Conservation (phyloP, 2,113 vertebrate species). For the Sinocyclocheilus maitianheensis region DNA sequence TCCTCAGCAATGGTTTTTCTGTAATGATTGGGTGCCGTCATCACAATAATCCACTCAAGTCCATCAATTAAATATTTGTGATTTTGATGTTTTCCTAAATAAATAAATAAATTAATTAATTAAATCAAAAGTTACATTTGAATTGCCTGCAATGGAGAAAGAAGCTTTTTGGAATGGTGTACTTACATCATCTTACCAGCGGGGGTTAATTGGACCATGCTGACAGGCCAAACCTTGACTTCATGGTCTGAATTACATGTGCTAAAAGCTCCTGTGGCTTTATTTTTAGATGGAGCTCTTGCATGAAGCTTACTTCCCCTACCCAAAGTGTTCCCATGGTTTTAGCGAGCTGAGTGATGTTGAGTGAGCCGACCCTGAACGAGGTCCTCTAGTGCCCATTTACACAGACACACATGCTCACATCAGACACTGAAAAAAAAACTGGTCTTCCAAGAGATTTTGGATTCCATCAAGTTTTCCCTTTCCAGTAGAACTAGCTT, state of each 20-base stretch:
- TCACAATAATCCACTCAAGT: no score
- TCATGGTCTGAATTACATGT: constrained; percentile 37
- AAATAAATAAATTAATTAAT: no score
- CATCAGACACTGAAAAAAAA: neutral
- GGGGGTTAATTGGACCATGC: neutral
- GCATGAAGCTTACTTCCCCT: constrained; percentile 58
- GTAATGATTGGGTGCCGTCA: no score
- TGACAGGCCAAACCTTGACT: neutral
- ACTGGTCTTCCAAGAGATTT: neutral
- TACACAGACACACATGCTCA: constrained; percentile 35
- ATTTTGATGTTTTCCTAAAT: no score
- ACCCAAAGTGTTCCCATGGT: constrained; percentile 63
- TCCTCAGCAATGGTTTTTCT: no score
- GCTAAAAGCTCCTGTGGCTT: constrained; percentile 43
- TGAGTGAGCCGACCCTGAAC: constrained; percentile 53
- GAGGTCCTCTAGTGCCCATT: constrained; percentile 46
- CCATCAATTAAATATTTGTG: no score
- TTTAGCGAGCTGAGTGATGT: constrained; percentile 54
- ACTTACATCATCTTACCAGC: neutral
- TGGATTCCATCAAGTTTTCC: neutral
- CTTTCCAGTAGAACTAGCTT: no score
- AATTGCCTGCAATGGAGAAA: no score
- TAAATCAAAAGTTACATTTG: no score
- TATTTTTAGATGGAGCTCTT: constrained; percentile 55
- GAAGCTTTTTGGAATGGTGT: no score